Evolutionary conservation across 2,113 vertebrate genomes (phyloP).

Genomic region (Origma solitaria): DNA sequence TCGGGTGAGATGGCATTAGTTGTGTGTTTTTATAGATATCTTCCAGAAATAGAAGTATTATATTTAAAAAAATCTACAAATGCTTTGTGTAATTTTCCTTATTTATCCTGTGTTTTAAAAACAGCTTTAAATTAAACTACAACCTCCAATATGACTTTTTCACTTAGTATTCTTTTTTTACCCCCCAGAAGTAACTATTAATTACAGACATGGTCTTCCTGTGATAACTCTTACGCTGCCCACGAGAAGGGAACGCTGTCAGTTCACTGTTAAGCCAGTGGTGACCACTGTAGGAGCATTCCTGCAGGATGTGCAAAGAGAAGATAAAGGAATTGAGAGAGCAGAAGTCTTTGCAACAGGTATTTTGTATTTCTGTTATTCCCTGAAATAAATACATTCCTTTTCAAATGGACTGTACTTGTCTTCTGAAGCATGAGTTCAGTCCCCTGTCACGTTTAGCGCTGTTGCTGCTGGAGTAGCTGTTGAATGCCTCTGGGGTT

Average conservation of each 20-base stretch:
- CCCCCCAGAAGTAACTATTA: constrained; percentile 74
- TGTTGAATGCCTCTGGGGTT: neutral
- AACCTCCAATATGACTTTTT: neutral
- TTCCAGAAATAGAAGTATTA: neutral
- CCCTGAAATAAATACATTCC: neutral
- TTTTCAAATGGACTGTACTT: neutral
- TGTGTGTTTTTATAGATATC: neutral
- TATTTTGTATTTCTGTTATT: constrained; percentile 3
- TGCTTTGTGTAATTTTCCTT: neutral
- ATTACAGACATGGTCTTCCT: constrained; percentile 83
- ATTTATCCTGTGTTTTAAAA: neutral
- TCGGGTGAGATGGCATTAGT: neutral
- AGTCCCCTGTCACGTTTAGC: neutral
- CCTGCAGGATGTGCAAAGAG: constrained; percentile 78
- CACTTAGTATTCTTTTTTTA: neutral
- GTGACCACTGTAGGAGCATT: constrained; percentile 82
- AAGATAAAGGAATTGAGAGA: constrained; percentile 80
- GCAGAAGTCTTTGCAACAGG: constrained; percentile 75
- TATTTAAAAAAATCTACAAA: neutral
- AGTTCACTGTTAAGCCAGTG: constrained; percentile 83
- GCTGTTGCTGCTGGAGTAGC: neutral
- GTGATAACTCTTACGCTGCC: constrained; percentile 83
- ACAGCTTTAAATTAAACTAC: neutral
- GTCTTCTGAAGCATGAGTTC: neutral
- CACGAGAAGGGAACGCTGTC: constrained; percentile 86